Base-by-base conservation (phyloP, 2,888 invertebrate species). In the Tridacna gigas region DNA sequence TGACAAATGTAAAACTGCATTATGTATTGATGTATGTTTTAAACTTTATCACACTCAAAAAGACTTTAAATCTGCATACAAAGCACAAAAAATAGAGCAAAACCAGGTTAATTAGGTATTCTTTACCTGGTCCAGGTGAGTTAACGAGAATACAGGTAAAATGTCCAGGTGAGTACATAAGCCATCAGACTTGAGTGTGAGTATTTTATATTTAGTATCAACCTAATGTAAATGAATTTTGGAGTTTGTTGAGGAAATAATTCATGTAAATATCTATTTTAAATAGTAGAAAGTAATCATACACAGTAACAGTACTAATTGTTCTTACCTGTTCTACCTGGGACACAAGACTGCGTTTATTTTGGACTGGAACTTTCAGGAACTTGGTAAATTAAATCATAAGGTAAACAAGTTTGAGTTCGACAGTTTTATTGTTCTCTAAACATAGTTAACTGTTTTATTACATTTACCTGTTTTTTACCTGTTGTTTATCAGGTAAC, bases 371-470 rank as follows among this genome's bases (percentile, higher is more conserved):
- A 56, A 56, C 18, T 56, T 56, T 56, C n/a, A 20, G 56, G 56
- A n/a, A 56, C 56, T 56, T 56, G 63, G 63, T 63, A 63, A 63
- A n/a, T 18, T 63, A 22, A 63, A 63, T 63, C 12, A 63, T 13
- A 63, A 63, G 22, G 63, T 63, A 63, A 20, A 63, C 20, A 63
- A 63, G 22, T n/a, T 63, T 63, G 20, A 22, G 63, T 63, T 63
- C 13, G 63, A 22, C 20, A 63, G 25, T 18, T 63, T 63, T 63
- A 63, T 63, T 22, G 22, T 13, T 63, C 22, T 3, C 13, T 63
- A 56, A n/a, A 56, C 13, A 63, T 22, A 63, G n/a, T 63, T 63
- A 63, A n/a, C 63, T 63, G 22, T 63, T 63, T 63, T 63, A n/a
- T 25, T 25, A 13, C n/a, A 22, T 22, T 13, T 63, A 22, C n/a